Evolutionary conservation across 2,113 vertebrate species (phyloP).

Genomic region (Tetrax tetrax): DNA sequence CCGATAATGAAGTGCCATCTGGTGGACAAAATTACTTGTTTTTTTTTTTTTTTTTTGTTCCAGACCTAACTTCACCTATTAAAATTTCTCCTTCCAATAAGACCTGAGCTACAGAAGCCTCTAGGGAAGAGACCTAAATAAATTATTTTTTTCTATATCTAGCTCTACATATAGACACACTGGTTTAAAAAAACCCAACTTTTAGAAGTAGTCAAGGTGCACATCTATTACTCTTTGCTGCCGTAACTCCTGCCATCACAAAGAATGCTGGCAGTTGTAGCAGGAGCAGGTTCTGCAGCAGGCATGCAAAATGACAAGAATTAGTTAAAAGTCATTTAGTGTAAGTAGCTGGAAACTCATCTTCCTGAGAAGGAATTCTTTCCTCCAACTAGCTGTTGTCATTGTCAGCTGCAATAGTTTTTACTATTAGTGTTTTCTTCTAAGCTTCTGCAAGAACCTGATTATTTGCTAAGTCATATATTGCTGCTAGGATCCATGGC

Average conservation of each 20-base stretch:
- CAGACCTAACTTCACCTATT: not conserved
- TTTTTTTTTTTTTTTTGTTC: not conserved
- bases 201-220: not conserved
- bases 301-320: not conserved
- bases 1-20: not conserved
- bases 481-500: not conserved
- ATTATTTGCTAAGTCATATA: not conserved
- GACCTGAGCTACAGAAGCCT: not conserved
- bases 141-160: not conserved
- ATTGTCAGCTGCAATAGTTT: not conserved
- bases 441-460: not conserved
- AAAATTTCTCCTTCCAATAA: not conserved
- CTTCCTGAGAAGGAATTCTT: not conserved
- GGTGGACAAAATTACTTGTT: not conserved
- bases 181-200: not conserved
- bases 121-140: not conserved
- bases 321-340: not conserved
- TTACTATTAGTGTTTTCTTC: not conserved
- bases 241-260: not conserved
- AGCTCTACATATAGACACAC: not conserved
- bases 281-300: not conserved
- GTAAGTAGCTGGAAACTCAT: not conserved
- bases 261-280: not conserved
- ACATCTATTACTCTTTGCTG: not conserved
- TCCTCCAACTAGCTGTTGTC: not conserved